These are phyloP conservation scores for Diceros bicornis DNA, from an alignment of 2,797 vertebrate genomes.

Conservation along the genomic window DNA sequence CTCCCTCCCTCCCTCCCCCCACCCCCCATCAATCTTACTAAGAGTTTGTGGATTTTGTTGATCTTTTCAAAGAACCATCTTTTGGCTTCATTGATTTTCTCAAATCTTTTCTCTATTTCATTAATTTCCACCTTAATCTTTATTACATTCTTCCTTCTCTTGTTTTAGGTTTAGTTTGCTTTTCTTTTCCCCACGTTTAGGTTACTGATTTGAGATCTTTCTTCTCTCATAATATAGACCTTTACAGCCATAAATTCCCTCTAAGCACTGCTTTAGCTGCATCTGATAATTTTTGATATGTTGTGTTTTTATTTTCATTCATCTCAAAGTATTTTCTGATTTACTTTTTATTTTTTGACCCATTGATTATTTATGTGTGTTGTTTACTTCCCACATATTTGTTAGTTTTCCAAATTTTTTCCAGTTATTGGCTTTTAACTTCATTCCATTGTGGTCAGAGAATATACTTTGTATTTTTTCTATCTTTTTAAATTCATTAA, in stretches of 20 bases:
- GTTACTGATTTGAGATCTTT: background rate
- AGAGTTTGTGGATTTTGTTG: background rate
- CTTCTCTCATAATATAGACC: background rate
- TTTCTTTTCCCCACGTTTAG: background rate
- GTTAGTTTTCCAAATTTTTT: background rate
- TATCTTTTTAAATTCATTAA: background rate
- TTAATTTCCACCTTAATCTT: constrained; percentile 14
- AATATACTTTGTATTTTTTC: background rate
- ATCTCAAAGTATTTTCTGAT: background rate
- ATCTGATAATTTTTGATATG: background rate
- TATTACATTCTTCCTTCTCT: background rate
- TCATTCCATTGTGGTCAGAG: background rate
- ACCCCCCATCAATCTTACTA: background rate
- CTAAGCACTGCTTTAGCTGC: background rate
- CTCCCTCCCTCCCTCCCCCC: background rate
- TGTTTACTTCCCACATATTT: background rate
- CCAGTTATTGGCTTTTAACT: background rate
- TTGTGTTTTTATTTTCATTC: background rate
- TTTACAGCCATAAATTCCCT: background rate
- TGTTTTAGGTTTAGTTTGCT: background rate
- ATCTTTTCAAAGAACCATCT: background rate
- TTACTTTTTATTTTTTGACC: background rate
- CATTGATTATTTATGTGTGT: background rate
- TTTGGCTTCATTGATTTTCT: background rate
- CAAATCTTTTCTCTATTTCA: background rate